Evolutionary conservation across 2,797 vertebrate genomes (phyloP).

Genomic region (Xenentodon cancila): DNA sequence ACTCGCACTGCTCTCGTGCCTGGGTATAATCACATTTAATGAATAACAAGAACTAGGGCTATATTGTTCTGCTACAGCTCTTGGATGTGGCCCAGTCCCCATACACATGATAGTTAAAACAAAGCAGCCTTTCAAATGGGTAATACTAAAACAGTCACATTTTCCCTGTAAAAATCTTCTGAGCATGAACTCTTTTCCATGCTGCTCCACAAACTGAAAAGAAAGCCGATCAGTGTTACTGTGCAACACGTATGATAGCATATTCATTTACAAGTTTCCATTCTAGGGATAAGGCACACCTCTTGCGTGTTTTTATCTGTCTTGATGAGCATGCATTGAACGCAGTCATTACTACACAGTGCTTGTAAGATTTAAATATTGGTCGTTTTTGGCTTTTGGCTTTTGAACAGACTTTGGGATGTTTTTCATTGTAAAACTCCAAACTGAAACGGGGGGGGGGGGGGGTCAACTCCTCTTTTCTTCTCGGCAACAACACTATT

Average conservation of each 20-base stretch:
- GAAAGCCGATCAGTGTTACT: constrained; percentile 10
- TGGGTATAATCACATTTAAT: constrained; percentile 68
- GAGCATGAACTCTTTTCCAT: constrained; percentile 1
- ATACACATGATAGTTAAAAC: constrained; percentile 53
- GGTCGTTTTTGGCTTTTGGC: not conserved
- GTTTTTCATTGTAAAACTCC: constrained; percentile 44
- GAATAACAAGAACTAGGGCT: constrained; percentile 61
- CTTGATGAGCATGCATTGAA: not conserved
- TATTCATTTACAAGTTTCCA: constrained; percentile 18
- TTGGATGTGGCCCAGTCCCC: constrained; percentile 37
- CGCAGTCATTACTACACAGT: not conserved
- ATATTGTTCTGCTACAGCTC: constrained; percentile 57
- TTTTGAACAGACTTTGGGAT: constrained; percentile 17
- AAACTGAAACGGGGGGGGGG: constrained; percentile 47
- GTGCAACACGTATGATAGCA: not conserved
- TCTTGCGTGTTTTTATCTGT: not conserved
- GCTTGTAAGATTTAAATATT: not conserved
- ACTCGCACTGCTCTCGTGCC: constrained; percentile 47
- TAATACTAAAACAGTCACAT: constrained; percentile 40
- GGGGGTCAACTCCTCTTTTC: constrained; percentile 53
- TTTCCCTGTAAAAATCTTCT: constrained; percentile 32
- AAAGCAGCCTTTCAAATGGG: constrained; percentile 58
- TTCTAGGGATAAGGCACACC: constrained; percentile 1
- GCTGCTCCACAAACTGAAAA: constrained; percentile 20
- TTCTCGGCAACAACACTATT: constrained; percentile 76